A percentile compares a stretch with the other conserved stretches of the same genome.
Evolutionary conservation across 53 echinoderm and acorn worm genomes (phyloP).

Genomic region (Crossaster papposus): DNA sequence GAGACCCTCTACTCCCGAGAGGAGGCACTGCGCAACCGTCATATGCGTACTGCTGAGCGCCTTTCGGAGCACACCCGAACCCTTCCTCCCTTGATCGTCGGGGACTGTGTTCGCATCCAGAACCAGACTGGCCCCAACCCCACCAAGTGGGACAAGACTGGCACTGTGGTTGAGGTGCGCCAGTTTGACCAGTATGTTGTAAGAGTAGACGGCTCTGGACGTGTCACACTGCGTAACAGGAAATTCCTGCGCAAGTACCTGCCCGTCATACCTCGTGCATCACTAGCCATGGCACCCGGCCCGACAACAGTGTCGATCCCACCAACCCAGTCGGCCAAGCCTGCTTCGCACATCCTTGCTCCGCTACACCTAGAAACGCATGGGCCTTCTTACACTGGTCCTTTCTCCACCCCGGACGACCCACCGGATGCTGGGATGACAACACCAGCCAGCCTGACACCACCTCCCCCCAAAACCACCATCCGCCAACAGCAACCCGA

Average conservation of each 20-base stretch:
- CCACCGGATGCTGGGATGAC: neutral
- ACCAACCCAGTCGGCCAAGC: neutral
- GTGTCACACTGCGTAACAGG: slow-evolving; percentile 58
- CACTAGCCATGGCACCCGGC: slow-evolving; percentile 31
- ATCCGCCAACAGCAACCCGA: neutral
- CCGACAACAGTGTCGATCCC: neutral
- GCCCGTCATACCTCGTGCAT: slow-evolving; percentile 38
- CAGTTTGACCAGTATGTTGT: slow-evolving; percentile 72
- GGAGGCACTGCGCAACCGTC: slow-evolving; percentile 59
- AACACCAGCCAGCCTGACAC: neutral
- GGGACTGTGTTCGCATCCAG: slow-evolving; percentile 60
- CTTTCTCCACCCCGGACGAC: neutral
- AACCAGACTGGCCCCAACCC: slow-evolving; percentile 62
- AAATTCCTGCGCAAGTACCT: slow-evolving; percentile 48
- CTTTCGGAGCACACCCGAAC: slow-evolving; percentile 46
- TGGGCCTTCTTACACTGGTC: neutral
- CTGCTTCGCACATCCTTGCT: neutral
- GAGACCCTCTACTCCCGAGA: slow-evolving; percentile 51
- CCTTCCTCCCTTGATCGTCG: slow-evolving; percentile 56
- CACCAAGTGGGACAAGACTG: slow-evolving; percentile 69
- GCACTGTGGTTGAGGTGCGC: slow-evolving; percentile 63
- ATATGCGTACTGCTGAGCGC: slow-evolving; percentile 64
- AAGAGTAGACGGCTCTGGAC: slow-evolving; percentile 63
- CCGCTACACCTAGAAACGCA: neutral
- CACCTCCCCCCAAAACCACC: slow-evolving; percentile 8